Percentiles rank a stretch among this genome's conserved stretches.
phyloP scores from a whole-genome alignment of 2,113 vertebrate genomes.

The Potamarius usumacintae region DNA sequence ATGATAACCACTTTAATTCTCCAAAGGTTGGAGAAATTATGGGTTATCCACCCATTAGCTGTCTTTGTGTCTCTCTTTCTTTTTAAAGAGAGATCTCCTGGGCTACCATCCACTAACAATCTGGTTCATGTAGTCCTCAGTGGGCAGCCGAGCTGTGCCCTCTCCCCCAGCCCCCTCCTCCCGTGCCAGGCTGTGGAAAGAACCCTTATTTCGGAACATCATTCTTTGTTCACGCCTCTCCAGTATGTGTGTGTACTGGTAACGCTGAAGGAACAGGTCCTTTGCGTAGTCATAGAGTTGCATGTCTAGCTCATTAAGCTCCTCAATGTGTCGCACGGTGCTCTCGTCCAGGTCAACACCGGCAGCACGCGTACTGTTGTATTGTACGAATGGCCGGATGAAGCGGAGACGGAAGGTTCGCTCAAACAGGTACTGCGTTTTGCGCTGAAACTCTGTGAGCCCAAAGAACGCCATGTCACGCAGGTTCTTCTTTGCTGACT shows the following conservation, averaged over 20 bases:
- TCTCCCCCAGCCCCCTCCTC: conserved; percentile 47
- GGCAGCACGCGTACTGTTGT: conserved; percentile 93
- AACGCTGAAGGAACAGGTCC: conserved; percentile 97
- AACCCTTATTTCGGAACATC: conserved; percentile 81
- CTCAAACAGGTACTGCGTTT: conserved; percentile 98
- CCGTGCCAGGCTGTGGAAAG: conserved; percentile 62
- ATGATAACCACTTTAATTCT: conserved; percentile 8
- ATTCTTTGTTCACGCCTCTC: conserved; percentile 88
- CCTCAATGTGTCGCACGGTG: conserved; percentile 90
- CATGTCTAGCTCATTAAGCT: conserved; percentile 97
- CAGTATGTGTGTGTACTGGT: conserved; percentile 91
- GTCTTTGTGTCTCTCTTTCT: conserved; percentile 34
- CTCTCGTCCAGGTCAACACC: conserved; percentile 90
- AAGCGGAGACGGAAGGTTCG: conserved; percentile 95
- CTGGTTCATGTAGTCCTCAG: conserved; percentile 99
- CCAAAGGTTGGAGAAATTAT: not conserved
- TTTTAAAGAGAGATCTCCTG: conserved; percentile 28
- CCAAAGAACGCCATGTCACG: conserved; percentile 98
- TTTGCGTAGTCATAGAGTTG: conserved; percentile 96
- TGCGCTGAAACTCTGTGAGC: conserved; percentile 97
- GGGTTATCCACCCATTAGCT: not conserved
- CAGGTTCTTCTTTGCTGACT: conserved; percentile 97
- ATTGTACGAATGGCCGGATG: conserved; percentile 97
- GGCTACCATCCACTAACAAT: conserved; percentile 98
- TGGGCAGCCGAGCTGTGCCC: conserved; percentile 81